These are phyloP conservation scores for Onthophagus taurus DNA, from an alignment of 1,140 invertebrate genomes.

Conservation along the genomic window DNA sequence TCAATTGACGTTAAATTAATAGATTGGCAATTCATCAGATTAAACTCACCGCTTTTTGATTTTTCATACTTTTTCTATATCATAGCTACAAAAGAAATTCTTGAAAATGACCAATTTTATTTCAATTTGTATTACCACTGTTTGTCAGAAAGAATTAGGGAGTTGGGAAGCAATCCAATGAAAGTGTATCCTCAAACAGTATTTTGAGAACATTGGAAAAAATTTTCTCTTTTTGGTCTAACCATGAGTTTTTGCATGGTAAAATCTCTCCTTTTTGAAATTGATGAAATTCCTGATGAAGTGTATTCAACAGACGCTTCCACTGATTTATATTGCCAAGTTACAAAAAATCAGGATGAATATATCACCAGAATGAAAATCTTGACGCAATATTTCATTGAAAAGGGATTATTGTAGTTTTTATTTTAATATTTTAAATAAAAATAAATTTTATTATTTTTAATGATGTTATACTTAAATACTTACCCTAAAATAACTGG, in stretches of 20 bases:
- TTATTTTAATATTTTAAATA: too few relatives aligned
- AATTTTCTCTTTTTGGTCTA: not conserved
- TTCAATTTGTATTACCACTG: not conserved
- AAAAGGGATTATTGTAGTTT: too few relatives aligned
- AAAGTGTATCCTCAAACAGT: not conserved
- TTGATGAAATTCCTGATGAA: not conserved
- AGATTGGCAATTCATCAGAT: not conserved
- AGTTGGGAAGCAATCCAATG: not conserved
- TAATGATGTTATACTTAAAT: too few relatives aligned
- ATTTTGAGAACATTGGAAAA: not conserved
- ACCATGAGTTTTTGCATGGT: not conserved
- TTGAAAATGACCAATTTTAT: not conserved
- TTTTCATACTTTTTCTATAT: not conserved
- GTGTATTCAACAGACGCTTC: too few relatives aligned
- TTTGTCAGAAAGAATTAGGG: not conserved
- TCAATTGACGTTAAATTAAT: constrained; percentile 1
- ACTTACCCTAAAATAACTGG: too few relatives aligned
- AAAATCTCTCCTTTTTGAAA: not conserved
- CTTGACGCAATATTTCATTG: too few relatives aligned
- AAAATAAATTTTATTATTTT: too few relatives aligned
- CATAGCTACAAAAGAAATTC: not conserved
- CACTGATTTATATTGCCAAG: too few relatives aligned
- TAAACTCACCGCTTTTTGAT: not conserved
- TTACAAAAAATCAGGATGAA: too few relatives aligned
- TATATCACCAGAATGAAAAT: too few relatives aligned